Conservation (phyloP, 2,797 vertebrate genomes). For the Muscicapa striata region DNA sequence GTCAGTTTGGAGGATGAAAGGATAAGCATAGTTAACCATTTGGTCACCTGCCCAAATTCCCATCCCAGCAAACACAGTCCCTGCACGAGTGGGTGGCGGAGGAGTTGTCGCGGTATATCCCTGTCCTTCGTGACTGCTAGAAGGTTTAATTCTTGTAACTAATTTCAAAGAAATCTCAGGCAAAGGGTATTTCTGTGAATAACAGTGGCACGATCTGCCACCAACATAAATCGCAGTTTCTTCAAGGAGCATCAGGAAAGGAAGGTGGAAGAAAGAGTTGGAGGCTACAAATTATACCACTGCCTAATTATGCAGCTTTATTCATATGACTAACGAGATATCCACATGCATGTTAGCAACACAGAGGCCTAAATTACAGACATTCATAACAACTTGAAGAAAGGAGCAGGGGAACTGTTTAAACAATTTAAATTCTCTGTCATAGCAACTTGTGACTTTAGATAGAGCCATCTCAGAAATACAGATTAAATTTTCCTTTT, state of each 20-base stretch:
- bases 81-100: accelerated
- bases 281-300: slow-evolving; percentile 16
- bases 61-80: neutral
- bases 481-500: slow-evolving; percentile 19
- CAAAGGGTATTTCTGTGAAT: slow-evolving; percentile 34
- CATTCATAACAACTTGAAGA: slow-evolving; percentile 28
- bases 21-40: neutral
- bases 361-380: slow-evolving; percentile 15
- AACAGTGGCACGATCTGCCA: neutral
- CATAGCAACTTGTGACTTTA: neutral
- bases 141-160: slow-evolving; percentile 21
- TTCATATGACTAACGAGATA: neutral
- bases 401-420: neutral
- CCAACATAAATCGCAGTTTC: slow-evolving; percentile 28
- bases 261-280: slow-evolving; percentile 42
- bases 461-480: neutral
- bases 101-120: neutral
- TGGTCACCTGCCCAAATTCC: slow-evolving; percentile 13
- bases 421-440: slow-evolving; percentile 36
- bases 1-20: slow-evolving; percentile 23
- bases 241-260: neutral
- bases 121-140: neutral
- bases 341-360: slow-evolving; percentile 2
- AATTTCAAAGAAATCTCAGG: slow-evolving; percentile 24
- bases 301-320: slow-evolving; percentile 47